Evolutionary conservation across 2,797 vertebrate genomes (phyloP), one percentile per base, ranked within the genome.

Genomic region (Linurgus olivaceus): DNA sequence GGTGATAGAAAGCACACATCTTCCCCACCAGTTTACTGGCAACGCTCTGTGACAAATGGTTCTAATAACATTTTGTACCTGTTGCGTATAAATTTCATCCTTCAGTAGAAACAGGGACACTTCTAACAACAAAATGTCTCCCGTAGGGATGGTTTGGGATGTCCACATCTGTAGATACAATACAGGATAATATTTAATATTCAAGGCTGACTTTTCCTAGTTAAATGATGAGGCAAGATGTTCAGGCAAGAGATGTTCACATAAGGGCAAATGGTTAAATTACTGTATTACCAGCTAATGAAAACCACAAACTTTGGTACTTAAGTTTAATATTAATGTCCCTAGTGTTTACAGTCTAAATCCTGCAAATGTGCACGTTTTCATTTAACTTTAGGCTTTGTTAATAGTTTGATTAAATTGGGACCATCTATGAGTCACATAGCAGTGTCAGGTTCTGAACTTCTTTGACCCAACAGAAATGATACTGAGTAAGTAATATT

Each of bases 21-120:
- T 74, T 92, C 79, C 88, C 92, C 78, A 72, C 35, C n/a, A 44
- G 59, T 40, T 93, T 89, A 78, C 59, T 87, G 61, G 54, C 59
- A 83, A 88, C 0, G 1, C 19, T 67, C 48, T 33, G 67, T 95
- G 77, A 95, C 87, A 92, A 71, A 92, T 57, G 54, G 75, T 62
- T 92, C 79, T 87, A 91, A 86, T 66, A 93, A 86, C 14, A 38
- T 91, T 87, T 91, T 88, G 66, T 94, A 90, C 58, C 70, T 92
- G 78, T 92, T 54, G 51, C 0, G 1, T 77, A 70, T 94, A 96
- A 93, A 89, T 93, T 77, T 91, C 57, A 57, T 66, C 31, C 55
- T 87, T 77, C 65, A 47, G 82, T 75, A 91, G 87, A 93, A 88
- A 78, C 42, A 38, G 63, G 24, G 51, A 89, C 3, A 42, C 62